Conservation (phyloP, 2,888 invertebrate genomes). For the Nephrocerus scutellatus region DNA sequence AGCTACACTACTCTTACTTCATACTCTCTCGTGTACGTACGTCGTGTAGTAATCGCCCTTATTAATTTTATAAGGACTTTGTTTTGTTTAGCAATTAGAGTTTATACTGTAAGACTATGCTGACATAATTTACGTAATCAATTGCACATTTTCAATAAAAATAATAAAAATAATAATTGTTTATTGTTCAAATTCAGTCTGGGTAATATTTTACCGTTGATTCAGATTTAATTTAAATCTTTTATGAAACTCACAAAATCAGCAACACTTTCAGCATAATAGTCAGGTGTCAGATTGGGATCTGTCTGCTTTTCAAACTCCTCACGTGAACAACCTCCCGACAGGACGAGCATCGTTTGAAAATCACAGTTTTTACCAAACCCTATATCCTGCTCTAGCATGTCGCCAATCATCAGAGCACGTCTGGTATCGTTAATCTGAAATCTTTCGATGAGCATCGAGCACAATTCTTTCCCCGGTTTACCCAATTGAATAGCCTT, state of each 20-base stretch:
- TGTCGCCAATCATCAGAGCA: conserved; percentile 79
- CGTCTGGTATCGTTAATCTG: conserved; percentile 54
- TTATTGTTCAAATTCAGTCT: too few species aligned
- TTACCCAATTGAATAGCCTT: conserved; percentile 46
- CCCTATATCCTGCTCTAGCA: conserved; percentile 72
- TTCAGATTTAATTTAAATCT: too few species aligned
- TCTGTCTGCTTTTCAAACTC: conserved; percentile 28
- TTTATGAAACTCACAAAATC: conserved; percentile 36
- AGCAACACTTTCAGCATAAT: conserved; percentile 38
- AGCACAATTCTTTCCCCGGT: conserved; percentile 44
- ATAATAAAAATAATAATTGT: too few species aligned
- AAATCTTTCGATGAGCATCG: conserved; percentile 32
- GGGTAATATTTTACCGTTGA: too few species aligned
- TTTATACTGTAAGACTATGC: too few species aligned
- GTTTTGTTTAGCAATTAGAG: too few species aligned
- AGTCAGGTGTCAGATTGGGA: conserved; percentile 33
- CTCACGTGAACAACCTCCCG: conserved; percentile 38
- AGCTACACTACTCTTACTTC: too few species aligned
- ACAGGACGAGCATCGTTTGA: conserved; percentile 67
- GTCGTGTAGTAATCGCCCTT: too few species aligned
- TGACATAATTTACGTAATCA: too few species aligned
- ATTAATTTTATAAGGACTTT: too few species aligned
- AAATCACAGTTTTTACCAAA: conserved; percentile 66
- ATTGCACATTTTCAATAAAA: too few species aligned
- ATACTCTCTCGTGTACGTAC: too few species aligned